Base-by-base conservation (phyloP, 2,888 invertebrate species). In the Xanthia togata region DNA sequence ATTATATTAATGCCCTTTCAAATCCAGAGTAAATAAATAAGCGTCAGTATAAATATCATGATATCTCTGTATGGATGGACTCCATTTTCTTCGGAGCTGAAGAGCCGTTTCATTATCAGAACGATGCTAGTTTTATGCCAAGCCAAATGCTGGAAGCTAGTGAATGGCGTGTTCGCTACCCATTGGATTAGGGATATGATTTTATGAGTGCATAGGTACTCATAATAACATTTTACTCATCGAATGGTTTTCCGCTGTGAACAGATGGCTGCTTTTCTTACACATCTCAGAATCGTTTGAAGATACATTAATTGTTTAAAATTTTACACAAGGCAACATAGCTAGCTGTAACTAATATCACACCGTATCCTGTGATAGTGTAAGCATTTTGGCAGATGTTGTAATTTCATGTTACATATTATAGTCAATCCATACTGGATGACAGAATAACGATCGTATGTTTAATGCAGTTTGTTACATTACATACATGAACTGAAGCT, bases 401-500 rank as follows among this genome's bases (percentile, higher is more conserved):
- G 75, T 83, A 55, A 78, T 73, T 79, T 76, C 62, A 77, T 73
- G 50, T 71, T 64, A 35, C 55, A 71, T 69, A 41, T 78, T 69
- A 41, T 78, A 70, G 35, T 50, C 60, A 63, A 55, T 76, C 53
- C 72, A 50, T 47, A 72, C 47, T 76, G 11, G 17, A 77, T 63
- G 47, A 65, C 44, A 65, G n/a, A 78, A 57, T 74, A 77, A 78
- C n/a, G 63, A 26, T 50, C 11, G 75, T 70, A 67, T 82, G 83
- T 80, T 78, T 72, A 73, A 84, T 59, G 79, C 79, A 79, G 65
- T 79, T 87, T 87, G 62, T 83, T 75, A 81, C 73, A 81, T 77
- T 78, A 65, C 12, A 76, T 73, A 84, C 70, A 69, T 73, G 69
- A 76, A 82, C 38, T 63, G 55, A 78, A 79, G 70, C 65, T 79